These are phyloP conservation scores for Corydoras sp. DNA, from an alignment of 2,113 vertebrate genomes.

Conservation along the genomic window DNA sequence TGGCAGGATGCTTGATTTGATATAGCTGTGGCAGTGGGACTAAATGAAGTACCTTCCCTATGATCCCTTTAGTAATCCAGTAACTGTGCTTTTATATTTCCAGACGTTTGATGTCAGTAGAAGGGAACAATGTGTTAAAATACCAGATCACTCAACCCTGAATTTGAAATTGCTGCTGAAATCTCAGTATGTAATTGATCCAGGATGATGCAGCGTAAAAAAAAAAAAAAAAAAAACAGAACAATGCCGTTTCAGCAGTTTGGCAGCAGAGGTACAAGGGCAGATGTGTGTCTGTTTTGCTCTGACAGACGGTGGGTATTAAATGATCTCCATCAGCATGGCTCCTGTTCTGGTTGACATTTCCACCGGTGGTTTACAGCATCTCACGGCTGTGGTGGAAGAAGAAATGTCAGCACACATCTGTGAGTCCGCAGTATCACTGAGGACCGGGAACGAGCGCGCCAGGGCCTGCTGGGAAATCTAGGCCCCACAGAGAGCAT, in stretches of 20 bases:
- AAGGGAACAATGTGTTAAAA: too few relatives aligned
- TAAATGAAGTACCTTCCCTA: too few relatives aligned
- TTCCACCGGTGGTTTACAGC: slow-evolving; percentile 56
- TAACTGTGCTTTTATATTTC: too few relatives aligned
- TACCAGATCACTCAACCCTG: too few relatives aligned
- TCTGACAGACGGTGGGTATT: slow-evolving; percentile 42
- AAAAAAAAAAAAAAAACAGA: too few relatives aligned
- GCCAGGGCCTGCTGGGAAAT: slow-evolving; percentile 42
- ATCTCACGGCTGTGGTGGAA: slow-evolving; percentile 50
- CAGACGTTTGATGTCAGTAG: too few relatives aligned
- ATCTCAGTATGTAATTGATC: slow-evolving; percentile 4
- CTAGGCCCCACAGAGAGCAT: slow-evolving; percentile 34
- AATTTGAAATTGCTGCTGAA: too few relatives aligned
- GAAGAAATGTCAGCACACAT: slow-evolving; percentile 67
- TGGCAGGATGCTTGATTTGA: too few relatives aligned
- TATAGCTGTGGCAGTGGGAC: too few relatives aligned
- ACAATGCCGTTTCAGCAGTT: slow-evolving; percentile 7
- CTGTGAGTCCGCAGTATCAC: slow-evolving; percentile 64
- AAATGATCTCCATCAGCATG: slow-evolving; percentile 54
- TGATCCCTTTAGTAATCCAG: too few relatives aligned
- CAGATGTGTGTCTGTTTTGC: slow-evolving; percentile 38
- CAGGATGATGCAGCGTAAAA: background rate
- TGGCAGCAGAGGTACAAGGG: slow-evolving; percentile 13
- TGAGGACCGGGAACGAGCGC: slow-evolving; percentile 26
- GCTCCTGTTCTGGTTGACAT: slow-evolving; percentile 58